These are phyloP conservation scores for Numenius arquata DNA, from an alignment of 2,113 vertebrate species.

Conservation along the genomic window DNA sequence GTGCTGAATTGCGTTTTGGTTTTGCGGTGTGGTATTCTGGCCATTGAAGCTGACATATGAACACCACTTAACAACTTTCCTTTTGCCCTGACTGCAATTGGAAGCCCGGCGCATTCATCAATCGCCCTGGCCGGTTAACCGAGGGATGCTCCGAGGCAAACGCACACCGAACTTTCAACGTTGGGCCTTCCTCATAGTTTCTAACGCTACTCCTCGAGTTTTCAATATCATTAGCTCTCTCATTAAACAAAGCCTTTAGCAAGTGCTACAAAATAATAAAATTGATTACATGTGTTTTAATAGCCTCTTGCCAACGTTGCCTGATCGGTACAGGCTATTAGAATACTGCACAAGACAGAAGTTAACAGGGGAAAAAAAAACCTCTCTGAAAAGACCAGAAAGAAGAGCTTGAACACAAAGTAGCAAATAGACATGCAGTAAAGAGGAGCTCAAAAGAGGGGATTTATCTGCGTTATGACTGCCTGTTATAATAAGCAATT, in stretches of 20 bases:
- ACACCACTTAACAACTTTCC: constrained; percentile 54
- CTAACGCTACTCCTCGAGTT: background rate
- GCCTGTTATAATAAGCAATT: background rate
- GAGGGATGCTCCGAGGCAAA: constrained; percentile 24
- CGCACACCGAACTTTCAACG: background rate
- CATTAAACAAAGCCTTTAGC: constrained; percentile 52
- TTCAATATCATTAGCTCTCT: constrained; percentile 3
- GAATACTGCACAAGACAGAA: background rate
- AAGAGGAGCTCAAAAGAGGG: background rate
- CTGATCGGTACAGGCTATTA: background rate
- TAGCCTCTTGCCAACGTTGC: background rate
- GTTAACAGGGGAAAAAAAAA: background rate
- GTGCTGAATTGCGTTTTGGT: constrained; percentile 37
- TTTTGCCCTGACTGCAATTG: constrained; percentile 15
- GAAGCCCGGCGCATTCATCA: constrained; percentile 42
- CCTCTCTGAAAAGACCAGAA: background rate
- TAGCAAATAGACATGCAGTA: background rate
- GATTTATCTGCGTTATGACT: background rate
- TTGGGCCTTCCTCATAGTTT: background rate
- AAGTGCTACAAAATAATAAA: constrained; percentile 22
- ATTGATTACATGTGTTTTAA: constrained; percentile 29
- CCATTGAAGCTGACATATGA: constrained; percentile 30
- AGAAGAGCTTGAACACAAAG: background rate
- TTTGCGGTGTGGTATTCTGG: background rate
- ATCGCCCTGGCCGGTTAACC: background rate